Conservation (phyloP, 2,797 vertebrate genomes). For the Nasua narica region DNA sequence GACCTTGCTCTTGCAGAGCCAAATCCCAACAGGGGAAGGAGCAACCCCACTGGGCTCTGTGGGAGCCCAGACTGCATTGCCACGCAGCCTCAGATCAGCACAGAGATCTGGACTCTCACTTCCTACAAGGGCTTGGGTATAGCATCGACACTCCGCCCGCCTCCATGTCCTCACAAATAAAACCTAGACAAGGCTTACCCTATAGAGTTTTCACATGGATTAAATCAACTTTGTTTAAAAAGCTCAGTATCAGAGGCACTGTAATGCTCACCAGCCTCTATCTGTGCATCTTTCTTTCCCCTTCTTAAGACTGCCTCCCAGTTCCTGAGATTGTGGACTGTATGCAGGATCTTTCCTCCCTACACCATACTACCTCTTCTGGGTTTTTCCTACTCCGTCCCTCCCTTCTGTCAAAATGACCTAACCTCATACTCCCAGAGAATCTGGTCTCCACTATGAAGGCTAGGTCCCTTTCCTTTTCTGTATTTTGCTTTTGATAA, state of each 20-base stretch:
- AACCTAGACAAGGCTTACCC: not conserved
- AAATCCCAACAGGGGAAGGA: not conserved
- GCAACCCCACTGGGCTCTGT: not conserved
- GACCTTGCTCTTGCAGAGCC: not conserved
- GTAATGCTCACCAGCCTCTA: not conserved
- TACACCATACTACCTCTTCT: not conserved
- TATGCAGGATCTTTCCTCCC: not conserved
- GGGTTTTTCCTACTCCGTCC: not conserved
- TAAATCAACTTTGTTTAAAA: slow-evolving; percentile 12
- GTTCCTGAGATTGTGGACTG: not conserved
- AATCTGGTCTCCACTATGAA: not conserved
- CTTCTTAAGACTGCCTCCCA: not conserved
- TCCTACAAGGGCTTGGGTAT: not conserved
- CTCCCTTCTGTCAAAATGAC: not conserved
- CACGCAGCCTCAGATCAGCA: not conserved
- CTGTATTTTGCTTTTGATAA: not conserved
- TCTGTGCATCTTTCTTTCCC: not conserved
- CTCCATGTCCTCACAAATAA: slow-evolving; percentile 1
- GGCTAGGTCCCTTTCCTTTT: not conserved
- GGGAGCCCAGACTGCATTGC: not conserved
- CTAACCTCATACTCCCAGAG: not conserved
- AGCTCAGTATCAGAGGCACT: not conserved
- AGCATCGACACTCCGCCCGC: not conserved
- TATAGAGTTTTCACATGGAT: not conserved
- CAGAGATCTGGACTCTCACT: not conserved